Percentiles rank a stretch among this genome's conserved stretches.
phyloP scores from a whole-genome alignment of 2,888 invertebrate genomes.

The Morinoia aosen region DNA sequence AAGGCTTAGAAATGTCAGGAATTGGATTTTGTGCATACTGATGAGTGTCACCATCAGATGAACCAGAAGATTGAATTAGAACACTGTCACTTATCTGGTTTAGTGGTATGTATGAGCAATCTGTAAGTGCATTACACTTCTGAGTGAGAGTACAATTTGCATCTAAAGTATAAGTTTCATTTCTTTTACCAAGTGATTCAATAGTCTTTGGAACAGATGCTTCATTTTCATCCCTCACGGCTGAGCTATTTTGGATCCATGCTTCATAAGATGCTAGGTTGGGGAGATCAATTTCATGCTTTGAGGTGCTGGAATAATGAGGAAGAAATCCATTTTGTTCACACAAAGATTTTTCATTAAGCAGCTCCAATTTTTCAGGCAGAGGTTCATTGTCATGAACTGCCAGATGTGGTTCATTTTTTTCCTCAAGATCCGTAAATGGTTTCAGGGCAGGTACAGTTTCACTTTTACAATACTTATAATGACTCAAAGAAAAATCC shows the following conservation, averaged over 20 bases:
- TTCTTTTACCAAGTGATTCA: not conserved
- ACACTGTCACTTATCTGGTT: slow-evolving; percentile 1
- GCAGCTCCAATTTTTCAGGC: not conserved
- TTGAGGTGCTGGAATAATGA: not conserved
- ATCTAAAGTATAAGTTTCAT: not conserved
- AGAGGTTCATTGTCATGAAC: not conserved
- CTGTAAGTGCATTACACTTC: not conserved
- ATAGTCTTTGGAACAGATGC: not conserved
- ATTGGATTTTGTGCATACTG: not conserved
- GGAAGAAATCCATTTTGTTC: not conserved
- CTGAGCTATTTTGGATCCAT: not conserved
- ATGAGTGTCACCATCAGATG: not conserved
- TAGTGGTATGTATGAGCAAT: not conserved
- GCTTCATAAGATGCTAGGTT: not conserved
- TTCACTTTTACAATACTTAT: not conserved
- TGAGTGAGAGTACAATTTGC: not conserved
- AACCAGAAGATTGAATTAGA: not conserved
- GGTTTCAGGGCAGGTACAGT: not conserved
- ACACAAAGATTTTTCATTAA: not conserved
- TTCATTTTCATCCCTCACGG: not conserved
- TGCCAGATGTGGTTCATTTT: not conserved
- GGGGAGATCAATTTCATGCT: not conserved
- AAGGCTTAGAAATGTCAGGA: not conserved
- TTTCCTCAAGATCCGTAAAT: not conserved
- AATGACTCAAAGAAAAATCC: slow-evolving; percentile 1